A percentile compares a stretch with the other conserved stretches of the same genome.
These are phyloP conservation scores for Glossophaga mutica DNA, from an alignment of 2,797 vertebrate species.

Conservation along the genomic window DNA sequence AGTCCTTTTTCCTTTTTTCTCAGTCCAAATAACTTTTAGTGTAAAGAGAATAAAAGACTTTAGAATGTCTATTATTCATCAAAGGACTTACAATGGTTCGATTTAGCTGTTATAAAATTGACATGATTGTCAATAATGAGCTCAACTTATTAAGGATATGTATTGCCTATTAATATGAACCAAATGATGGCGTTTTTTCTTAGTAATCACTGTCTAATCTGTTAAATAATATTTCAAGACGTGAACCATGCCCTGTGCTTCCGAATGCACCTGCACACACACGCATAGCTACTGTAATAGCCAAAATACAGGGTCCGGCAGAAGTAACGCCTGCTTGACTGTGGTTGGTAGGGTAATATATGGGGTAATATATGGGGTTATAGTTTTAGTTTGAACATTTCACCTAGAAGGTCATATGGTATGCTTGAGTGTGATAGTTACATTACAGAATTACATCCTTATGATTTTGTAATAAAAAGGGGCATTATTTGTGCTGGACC, in stretches of 20 bases:
- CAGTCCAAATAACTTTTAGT: neutral
- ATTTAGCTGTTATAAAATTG: slow-evolving; percentile 16
- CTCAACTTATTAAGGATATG: slow-evolving; percentile 26
- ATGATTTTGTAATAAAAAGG: no score
- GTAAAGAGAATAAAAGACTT: slow-evolving; percentile 6
- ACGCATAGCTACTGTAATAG: neutral
- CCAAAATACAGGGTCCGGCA: neutral
- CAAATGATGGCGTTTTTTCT: neutral
- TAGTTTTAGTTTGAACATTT: no score
- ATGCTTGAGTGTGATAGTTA: no score
- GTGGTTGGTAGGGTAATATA: no score
- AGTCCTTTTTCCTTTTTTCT: no score
- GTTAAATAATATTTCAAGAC: neutral
- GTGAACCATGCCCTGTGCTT: neutral
- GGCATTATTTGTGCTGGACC: no score
- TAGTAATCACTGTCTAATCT: neutral
- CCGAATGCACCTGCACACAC: neutral
- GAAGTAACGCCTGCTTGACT: no score
- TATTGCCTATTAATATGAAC: neutral
- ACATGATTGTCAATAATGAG: slow-evolving; percentile 14
- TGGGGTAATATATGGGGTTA: no score
- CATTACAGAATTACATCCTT: no score
- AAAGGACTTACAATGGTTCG: slow-evolving; percentile 15
- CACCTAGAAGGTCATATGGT: no score
- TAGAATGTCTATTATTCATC: slow-evolving; percentile 35